A percentile compares a stretch with the other conserved stretches of the same genome.
phyloP scores from a whole-genome alignment of 1,140 invertebrate species.

The Helicoverpa armigera region DNA sequence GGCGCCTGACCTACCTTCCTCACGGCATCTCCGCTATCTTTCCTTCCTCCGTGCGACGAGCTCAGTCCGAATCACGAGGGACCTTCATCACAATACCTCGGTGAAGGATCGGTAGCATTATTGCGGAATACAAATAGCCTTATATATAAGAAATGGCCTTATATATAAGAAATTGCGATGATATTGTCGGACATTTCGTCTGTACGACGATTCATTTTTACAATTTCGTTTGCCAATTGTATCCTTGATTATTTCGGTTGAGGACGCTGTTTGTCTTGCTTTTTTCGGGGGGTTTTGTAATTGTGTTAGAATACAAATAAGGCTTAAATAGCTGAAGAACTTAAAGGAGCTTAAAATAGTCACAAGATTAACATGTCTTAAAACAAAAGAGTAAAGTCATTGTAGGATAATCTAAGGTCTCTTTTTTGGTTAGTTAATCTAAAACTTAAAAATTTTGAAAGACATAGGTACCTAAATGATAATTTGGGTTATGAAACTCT shows the following conservation, averaged over 20 bases:
- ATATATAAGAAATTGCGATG: conserved; percentile 61
- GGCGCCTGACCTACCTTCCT: too few relatives aligned
- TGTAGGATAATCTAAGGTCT: too few relatives aligned
- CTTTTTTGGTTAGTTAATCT: too few relatives aligned
- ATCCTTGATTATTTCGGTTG: not conserved
- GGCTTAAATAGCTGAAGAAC: too few relatives aligned
- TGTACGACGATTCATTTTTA: conserved; percentile 26
- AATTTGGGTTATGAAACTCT: too few relatives aligned
- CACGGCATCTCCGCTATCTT: too few relatives aligned
- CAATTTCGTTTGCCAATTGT: conserved; percentile 2
- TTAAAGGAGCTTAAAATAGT: too few relatives aligned
- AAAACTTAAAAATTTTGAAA: too few relatives aligned
- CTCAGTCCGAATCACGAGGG: conserved; percentile 15
- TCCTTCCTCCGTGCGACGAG: too few relatives aligned
- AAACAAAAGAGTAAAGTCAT: not conserved
- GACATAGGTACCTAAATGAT: too few relatives aligned
- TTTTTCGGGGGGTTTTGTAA: not conserved
- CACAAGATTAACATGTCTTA: too few relatives aligned
- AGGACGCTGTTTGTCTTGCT: not conserved
- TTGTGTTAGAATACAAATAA: not conserved
- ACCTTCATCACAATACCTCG: conserved; percentile 5
- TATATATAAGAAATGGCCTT: conserved; percentile 62
- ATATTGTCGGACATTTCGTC: conserved; percentile 48
- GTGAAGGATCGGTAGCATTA: conserved; percentile 49
- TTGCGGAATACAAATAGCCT: conserved; percentile 62